Conservation (phyloP, 2,113 vertebrate genomes). For the Dicerorhinus sumatrensis region DNA sequence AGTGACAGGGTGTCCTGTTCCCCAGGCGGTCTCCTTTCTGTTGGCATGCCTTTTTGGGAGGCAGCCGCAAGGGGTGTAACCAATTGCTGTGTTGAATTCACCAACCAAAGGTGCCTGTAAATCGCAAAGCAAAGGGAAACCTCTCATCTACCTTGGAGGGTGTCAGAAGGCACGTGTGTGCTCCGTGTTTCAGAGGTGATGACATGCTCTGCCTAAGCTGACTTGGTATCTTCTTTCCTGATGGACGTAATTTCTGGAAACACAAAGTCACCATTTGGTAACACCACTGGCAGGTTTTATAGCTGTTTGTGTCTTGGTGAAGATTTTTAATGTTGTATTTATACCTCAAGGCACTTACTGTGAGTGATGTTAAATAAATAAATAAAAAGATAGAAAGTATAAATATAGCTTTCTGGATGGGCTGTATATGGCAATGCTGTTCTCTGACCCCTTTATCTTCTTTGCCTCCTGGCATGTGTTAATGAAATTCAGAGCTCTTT, state of each 20-base stretch:
- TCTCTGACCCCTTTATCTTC: neutral
- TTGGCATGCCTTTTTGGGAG: neutral
- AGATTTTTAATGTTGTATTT: neutral
- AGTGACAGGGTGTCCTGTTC: rapidly evolving
- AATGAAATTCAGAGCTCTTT: neutral
- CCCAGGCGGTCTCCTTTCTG: neutral
- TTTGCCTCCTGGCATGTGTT: neutral
- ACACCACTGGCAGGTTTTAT: neutral
- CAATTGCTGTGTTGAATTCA: too few species aligned
- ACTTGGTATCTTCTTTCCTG: rapidly evolving
- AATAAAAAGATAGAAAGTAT: neutral
- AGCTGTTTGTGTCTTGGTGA: neutral
- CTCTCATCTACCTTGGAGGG: neutral
- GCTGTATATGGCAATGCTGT: too few species aligned
- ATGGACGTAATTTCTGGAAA: neutral
- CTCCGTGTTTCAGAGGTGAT: conserved; percentile 49
- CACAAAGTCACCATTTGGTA: neutral
- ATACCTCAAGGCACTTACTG: neutral
- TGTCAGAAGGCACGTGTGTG: neutral
- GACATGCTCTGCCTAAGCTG: neutral
- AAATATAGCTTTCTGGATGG: neutral
- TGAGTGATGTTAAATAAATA: neutral
- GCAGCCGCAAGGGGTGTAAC: too few species aligned
- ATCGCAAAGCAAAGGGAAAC: neutral
- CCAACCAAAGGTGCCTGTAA: neutral